Base-by-base conservation (phyloP, 2,113 vertebrate genomes). In the Calyptomena viridis region DNA sequence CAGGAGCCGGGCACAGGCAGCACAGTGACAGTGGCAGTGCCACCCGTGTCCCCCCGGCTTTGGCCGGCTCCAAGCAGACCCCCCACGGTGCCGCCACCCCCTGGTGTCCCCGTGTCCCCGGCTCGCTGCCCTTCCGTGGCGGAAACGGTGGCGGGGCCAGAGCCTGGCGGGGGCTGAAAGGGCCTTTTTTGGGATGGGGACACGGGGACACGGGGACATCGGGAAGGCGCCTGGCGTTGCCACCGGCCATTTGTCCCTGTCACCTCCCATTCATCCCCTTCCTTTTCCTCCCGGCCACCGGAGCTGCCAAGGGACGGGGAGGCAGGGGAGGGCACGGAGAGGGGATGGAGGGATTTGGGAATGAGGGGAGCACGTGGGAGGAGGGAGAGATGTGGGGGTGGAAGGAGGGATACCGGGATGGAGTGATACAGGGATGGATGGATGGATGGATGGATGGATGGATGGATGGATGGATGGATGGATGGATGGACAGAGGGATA, bases 131-230 rank as follows among this genome's bases (percentile, higher is more conserved):
- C 79, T 63, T 69, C 76, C 75, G 47, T 16, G 76, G 86, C 81
- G 90, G 90, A 93, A 90, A 15, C 67, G 9, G 24, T 1, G 25
- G 42, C 10, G 11, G 47, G 87, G 91, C 94, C 94, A 79, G 79
- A 4, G 4, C 62, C 47, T 94, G 94, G 92, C 86, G 77, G 37
- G 89, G 94, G 82, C 94, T 94, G 92, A 92, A 95, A 93, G 90
- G 79, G 2, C 39, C 64, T 13, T 56, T 59, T 84, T 64, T 63
- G 81, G 81, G 81, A 46, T 27, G 58, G 59, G 82, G 69, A 63
- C 69, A 64, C 28, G 21, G 40, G 40, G 40, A 40, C 40, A 40
- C 40, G 13, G 80, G 25, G 67, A 81, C 59, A 6, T 73, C n/a
- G 2, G 60, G 67, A 64, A 35, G 16, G 47, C 6, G 52, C 31